Evolutionary conservation across 2,888 invertebrate genomes (phyloP), one percentile per base, ranked within the genome.

Genomic region (Hoplodrina blanda): DNA sequence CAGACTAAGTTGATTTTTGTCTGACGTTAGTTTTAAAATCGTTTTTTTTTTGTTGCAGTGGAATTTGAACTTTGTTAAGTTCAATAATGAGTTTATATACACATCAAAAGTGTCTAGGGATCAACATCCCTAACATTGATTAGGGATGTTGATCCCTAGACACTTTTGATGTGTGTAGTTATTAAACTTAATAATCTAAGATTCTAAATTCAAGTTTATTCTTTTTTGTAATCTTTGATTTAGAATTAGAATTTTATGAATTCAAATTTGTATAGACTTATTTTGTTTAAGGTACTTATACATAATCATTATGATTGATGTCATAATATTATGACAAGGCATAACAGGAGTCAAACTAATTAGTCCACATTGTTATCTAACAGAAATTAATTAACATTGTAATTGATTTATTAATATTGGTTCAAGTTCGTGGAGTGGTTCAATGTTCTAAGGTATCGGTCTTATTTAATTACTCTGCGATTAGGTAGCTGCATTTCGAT

Each of bases 331-430:
- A 44, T n/a, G 19, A 25, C 10, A 37, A 50, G 50, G 50, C 37
- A 59, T 62, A 76, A 41, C 44, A 7, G 11, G 3, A 44, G 46
- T 62, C 30, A 54, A 37, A 44, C 37, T n/a, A 59, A 46, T 69
- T 33, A 53, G 20, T 53, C 25, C 25, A 60, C 59, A 52, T 37
- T 61, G 37, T 49, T 63, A 69, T 70, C 52, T 53, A 46, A 19
- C 7, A 30, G 19, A 55, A 44, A 62, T 60, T 62, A 69, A n/a
- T 54, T 59, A 54, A 69, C 41, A n/a, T 60, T 44, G n/a, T 56
- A 55, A 74, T 52, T 62, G 50, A 37, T 37, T 25, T 37, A 75
- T 57, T 67, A 30, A 17, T 49, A 41, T 41, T 20, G 37, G 15
- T 41, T 41, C 49, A 59, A 74, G 41, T 65, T 62, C 46, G 41